Evolutionary conservation across 2,888 invertebrate genomes (phyloP).

Genomic region (Baccha elongata): DNA sequence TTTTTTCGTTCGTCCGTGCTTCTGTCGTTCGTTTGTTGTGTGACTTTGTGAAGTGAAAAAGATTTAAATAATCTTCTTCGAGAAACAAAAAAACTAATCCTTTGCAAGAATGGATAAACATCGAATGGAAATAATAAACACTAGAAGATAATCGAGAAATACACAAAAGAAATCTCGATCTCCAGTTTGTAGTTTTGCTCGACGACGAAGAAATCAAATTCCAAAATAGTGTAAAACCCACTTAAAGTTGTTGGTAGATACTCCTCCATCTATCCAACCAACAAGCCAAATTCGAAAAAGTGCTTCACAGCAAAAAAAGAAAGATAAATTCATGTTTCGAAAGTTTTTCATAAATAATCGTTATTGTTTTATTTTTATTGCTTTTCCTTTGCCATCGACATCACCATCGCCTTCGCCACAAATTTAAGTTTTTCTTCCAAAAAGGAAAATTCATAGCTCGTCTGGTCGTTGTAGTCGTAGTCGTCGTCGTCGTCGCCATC

Average conservation of each 20-base stretch:
- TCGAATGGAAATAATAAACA: constrained; percentile 40
- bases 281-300: constrained; percentile 45
- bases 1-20: constrained; percentile 45
- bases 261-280: constrained; percentile 23
- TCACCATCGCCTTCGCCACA: constrained; percentile 13
- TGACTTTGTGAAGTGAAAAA: constrained; percentile 22
- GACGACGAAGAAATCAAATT: constrained; percentile 38
- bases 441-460: constrained; percentile 47
- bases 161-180: constrained; percentile 30
- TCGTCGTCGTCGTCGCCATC: constrained; percentile 33
- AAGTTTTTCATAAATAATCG: constrained; percentile 53
- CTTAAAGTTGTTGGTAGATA: constrained; percentile 47
- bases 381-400: constrained; percentile 25
- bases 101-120: constrained; percentile 66
- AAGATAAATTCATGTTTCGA: constrained; percentile 57
- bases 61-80: background rate
- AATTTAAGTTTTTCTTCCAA: constrained; percentile 36
- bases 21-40: constrained; percentile 39
- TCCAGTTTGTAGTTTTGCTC: constrained; percentile 1
- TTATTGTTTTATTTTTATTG: constrained; percentile 45
- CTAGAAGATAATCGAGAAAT: constrained; percentile 27
- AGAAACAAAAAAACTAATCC: constrained; percentile 19
- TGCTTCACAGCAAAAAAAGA: constrained; percentile 27
- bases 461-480: constrained; percentile 30
- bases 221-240: constrained; percentile 47